Evolutionary conservation across 2,797 vertebrate genomes (phyloP), one percentile per base, ranked within the genome.

Genomic region (Anabas testudineus): DNA sequence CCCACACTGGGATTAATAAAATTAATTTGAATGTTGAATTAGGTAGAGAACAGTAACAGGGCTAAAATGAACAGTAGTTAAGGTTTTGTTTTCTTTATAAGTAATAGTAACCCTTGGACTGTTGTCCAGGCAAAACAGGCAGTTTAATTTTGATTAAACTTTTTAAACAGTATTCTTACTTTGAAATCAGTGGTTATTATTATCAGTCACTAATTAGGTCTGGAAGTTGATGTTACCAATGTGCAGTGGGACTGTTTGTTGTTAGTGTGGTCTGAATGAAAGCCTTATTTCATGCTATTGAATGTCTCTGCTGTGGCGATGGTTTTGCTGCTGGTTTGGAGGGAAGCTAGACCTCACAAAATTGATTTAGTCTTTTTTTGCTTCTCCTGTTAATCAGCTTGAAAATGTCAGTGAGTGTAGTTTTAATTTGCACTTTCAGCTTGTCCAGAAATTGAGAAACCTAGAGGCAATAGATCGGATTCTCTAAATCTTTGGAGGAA

Each of bases 241-340:
- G 52, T 22, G 19, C 34, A 16, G 37, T 24, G 36, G 36, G 53
- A 10, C 22, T 28, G 10, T 7, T 21, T 18, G n/a, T 56, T 69
- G 66, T 46, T 54, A 74, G 78, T 62, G 21, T 70, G 62, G 71
- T 63, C 77, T 78, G 67, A 84, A 87, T 83, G 74, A 82, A 81
- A 65, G 82, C 74, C 67, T 73, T 60, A 67, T 79, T 82, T 90
- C 70, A 81, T 76, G 19, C 28, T 46, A 72, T 46, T 56, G 42
- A 82, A 81, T 71, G 64, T 56, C 65, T 73, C 67, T 62, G 59
- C 16, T 28, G 60, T 69, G 69, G 47, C 68, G 49, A 57, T 19
- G 34, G 46, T 53, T 56, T 19, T 30, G 48, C 39, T 67, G 56
- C 62, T 54, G 6, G 32, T 66, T 60, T 71, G n/a, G 12, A 56